Evolutionary conservation across 1,140 invertebrate species (phyloP).

Genomic region (Drosophila murphyi): DNA sequence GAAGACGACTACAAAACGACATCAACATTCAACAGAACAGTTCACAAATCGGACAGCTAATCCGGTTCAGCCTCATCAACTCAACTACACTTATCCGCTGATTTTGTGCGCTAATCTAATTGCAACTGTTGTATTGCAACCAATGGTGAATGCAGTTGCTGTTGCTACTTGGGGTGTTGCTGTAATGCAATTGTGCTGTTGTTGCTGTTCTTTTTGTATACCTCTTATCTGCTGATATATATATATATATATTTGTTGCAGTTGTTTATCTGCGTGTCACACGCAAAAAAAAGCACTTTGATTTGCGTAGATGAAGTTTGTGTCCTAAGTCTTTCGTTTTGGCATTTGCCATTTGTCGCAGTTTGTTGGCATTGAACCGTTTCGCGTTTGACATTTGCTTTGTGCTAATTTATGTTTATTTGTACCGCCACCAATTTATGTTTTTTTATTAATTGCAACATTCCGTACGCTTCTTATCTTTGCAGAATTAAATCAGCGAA

Average conservation of each 20-base stretch:
- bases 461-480: conserved; percentile 54
- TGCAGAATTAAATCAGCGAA: conserved; percentile 84
- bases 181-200: conserved; percentile 46
- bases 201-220: background rate
- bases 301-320: conserved; percentile 62
- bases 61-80: conserved; percentile 42
- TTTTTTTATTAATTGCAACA: conserved; percentile 71
- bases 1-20: conserved; percentile 17
- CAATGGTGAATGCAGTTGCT: conserved; percentile 41
- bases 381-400: conserved; percentile 54
- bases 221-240: conserved; percentile 37
- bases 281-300: conserved; percentile 40
- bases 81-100: background rate
- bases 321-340: conserved; percentile 81
- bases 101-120: conserved; percentile 46
- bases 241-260: conserved; percentile 32
- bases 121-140: conserved; percentile 47
- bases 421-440: conserved; percentile 21
- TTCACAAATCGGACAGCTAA: conserved; percentile 31
- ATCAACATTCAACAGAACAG: conserved; percentile 3
- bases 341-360: conserved; percentile 61
- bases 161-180: conserved; percentile 28
- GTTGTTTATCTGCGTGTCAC: conserved; percentile 59
- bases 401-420: conserved; percentile 61
- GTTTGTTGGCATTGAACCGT: conserved; percentile 38